Evolutionary conservation across 1,140 invertebrate species (phyloP), one percentile per base, ranked within the genome.

Genomic region (Drosophila orena): DNA sequence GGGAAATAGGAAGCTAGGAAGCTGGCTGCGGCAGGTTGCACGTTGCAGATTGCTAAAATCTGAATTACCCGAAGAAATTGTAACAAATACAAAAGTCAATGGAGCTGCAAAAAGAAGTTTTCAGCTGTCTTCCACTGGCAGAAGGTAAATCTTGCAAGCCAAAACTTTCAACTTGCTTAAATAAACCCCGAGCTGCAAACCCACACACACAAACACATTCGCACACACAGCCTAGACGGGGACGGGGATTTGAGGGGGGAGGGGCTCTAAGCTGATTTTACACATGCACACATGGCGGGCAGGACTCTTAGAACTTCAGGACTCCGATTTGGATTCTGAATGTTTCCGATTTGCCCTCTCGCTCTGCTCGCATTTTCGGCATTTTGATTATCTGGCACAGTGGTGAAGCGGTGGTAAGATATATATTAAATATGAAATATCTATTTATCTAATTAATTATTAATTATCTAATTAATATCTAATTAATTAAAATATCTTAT

Each of bases 1-100:
- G 20, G n/a, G 14, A 24, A 8, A 35, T n/a, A 46, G 49, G 24
- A 64, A 38, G 56, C 53, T 20, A 46, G 72, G 30, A 30, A 30
- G 72, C 34, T 58, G 72, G 37, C 35, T 61, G 54, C 43, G 70
- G 70, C 70, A 73, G 70, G 70, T 61, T 70, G 72, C 66, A 70
- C 64, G 68, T 57, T 71, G 68, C 68, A 71, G 68, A 70, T 40
- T 69, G 65, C 65, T 71, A 62, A 77, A 70, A 77, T 77, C 73
- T 77, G 73, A 69, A 77, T 77, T 77, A 77, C 73, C 73, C 71
- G 60, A 75, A 65, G 60, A 75, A 74, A 81, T 79, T 89, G 84
- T 80, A 89, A 88, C 84, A 88, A 88, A 89, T 88, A 89, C 84
- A 89, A 89, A 89, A 89, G 84, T 89, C 84, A 89, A 89, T 88